Conservation (phyloP, 2,797 vertebrate genomes). For the Numenius phaeopus region DNA sequence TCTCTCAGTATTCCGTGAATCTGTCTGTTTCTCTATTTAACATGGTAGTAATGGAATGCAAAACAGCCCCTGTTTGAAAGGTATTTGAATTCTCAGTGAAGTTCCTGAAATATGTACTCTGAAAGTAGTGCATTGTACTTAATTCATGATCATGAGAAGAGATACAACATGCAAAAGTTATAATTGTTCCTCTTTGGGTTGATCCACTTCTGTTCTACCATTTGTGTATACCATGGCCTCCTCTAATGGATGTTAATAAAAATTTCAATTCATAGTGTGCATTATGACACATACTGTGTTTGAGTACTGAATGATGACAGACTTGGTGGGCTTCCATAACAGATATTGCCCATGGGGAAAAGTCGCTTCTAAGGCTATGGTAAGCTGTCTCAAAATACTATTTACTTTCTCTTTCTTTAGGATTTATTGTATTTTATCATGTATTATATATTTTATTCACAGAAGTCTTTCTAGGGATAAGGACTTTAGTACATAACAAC, state of each 20-base stretch:
- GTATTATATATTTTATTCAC: slow-evolving; percentile 60
- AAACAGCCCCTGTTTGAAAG: background rate
- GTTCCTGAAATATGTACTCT: background rate
- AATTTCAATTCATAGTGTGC: background rate
- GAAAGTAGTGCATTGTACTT: background rate
- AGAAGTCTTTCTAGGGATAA: slow-evolving; percentile 59
- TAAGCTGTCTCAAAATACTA: slow-evolving; percentile 9
- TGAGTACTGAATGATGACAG: background rate
- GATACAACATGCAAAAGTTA: background rate
- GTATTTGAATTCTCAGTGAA: background rate
- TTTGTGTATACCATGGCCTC: background rate
- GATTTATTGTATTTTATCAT: slow-evolving; percentile 38
- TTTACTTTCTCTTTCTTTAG: slow-evolving; percentile 17
- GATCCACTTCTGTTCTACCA: background rate
- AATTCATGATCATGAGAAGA: background rate
- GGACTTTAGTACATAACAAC: slow-evolving; percentile 63
- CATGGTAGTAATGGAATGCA: background rate
- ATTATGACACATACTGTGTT: background rate
- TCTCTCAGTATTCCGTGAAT: background rate
- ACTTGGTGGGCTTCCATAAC: background rate
- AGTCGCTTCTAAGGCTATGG: background rate
- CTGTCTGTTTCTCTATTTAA: background rate
- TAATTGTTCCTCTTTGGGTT: background rate
- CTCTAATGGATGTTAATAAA: background rate
- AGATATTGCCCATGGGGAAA: slow-evolving; percentile 15